Evolutionary conservation across 2,888 invertebrate species (phyloP), one percentile per base, ranked within the genome.

Genomic region (Calameuta filiformis): DNA sequence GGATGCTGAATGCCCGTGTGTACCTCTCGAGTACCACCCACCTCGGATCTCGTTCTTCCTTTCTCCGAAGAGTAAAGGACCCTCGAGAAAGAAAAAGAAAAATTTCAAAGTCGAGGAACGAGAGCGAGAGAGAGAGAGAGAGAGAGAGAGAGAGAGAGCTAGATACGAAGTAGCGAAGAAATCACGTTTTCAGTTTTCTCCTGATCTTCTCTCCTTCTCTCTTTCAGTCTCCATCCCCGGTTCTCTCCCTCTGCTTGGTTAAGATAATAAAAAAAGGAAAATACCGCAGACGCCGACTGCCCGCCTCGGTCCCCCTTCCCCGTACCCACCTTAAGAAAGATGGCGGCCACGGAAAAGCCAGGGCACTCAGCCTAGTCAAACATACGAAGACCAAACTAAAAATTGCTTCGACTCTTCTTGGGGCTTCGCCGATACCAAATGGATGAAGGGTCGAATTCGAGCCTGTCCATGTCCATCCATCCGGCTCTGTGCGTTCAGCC

Each of bases 331-430:
- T 15, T 40, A 4, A 15, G 15, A n/a, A 56, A 68, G 30, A 15
- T 34, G 37, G 69, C 69, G 69, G 31, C 69, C 30, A 69, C n/a
- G 31, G 69, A 69, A 69, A 69, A 69, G 69, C 69, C 69, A 33
- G 12, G 69, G 30, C 33, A 30, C 69, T 69, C 69, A 33, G 69
- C n/a, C 69, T n/a, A 69, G 69, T 69, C 69, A 69, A 69, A 69
- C 30, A 69, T 33, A 33, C 30, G 33, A 12, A 69, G 69, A 69
- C 69, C 69, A 33, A 73, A 73, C 34, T 73, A 33, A 31, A 73
- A 73, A 73, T 73, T 73, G 35, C 35, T 73, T 35, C 35, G n/a
- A 33, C 73, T 73, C 35, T 35, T 35, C 73, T 35, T 33, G 73
- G n/a, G 35, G 15, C 34, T 35, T 35, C 35, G 73, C 73, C 73